phyloP scores from a whole-genome alignment of 2,888 invertebrate species.

The Orthosia incerta region DNA sequence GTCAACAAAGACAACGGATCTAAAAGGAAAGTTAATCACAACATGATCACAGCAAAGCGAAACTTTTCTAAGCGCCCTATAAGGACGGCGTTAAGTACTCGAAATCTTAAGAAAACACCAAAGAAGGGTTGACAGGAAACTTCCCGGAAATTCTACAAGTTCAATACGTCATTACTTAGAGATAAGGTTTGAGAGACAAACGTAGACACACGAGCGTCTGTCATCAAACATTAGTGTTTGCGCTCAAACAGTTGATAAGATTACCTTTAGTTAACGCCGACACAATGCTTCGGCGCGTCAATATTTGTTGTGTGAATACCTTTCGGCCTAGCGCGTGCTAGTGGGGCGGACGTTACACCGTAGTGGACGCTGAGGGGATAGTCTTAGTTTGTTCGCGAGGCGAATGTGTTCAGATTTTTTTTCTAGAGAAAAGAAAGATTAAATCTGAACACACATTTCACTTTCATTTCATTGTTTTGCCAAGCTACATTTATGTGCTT shows the following conservation, averaged over 20 bases:
- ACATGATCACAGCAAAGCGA: conserved; percentile 1
- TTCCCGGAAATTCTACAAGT: conserved; percentile 81
- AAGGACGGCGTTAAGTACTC: conserved; percentile 34
- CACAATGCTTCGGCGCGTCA: conserved; percentile 87
- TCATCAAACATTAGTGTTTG: conserved; percentile 87
- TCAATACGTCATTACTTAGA: conserved; percentile 85
- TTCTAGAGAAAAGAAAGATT: background rate
- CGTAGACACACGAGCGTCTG: conserved; percentile 88
- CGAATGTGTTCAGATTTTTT: background rate
- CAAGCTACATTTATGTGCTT: too few species aligned
- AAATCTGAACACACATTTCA: too few species aligned
- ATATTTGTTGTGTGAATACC: conserved; percentile 88
- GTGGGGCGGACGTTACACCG: conserved; percentile 75
- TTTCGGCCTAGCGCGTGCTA: conserved; percentile 87
- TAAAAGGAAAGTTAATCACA: background rate
- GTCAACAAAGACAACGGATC: background rate
- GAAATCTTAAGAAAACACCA: conserved; percentile 55
- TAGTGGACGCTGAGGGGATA: conserved; percentile 44
- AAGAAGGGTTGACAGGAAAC: conserved; percentile 73
- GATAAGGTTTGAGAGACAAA: conserved; percentile 82
- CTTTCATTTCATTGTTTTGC: too few species aligned
- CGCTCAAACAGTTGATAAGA: conserved; percentile 89
- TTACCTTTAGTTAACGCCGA: conserved; percentile 88
- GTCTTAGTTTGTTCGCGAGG: background rate
- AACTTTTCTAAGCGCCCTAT: conserved; percentile 15